Base-by-base conservation (phyloP, 1,140 invertebrate species). In the Trichomalopsis sarcophagae region DNA sequence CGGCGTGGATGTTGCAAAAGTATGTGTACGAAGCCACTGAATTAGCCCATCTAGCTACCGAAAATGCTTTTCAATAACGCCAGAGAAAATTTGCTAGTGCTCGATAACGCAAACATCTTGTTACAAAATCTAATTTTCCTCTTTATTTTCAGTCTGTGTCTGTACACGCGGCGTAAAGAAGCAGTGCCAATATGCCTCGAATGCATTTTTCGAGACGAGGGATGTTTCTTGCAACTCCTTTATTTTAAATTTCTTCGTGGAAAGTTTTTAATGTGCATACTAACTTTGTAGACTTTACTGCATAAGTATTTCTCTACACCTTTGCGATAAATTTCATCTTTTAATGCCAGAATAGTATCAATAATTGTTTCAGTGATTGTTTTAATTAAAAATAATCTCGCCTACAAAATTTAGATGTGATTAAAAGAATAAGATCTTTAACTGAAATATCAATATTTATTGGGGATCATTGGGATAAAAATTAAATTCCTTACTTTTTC, bases 1-100 rank as follows among this genome's bases (percentile, higher is more conserved):
- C 85, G 98, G 98, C 33, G 97, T 99, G 36, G 97, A 99, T 90
- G 97, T 99, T 91, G 94, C 96, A 86, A 97, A 97, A 95, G 96
- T 96, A 91, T 86, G 84, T 87, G 77, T 84, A 68, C 73, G 69
- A 81, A 86, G 68, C 14, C 82, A 84, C 23, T 86, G 66, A 84
- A 17, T 83, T 73, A 69, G 62, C 77, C 9, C 55, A 23, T 44
- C 27, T 73, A 81, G 23, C 47, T 40, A 5, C 69, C 68, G 21
- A 83, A 71, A 30, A 74, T 27, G 44, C 74, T 75, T 80, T 74
- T 55, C 23, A 75, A 79, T 79, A 40, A 33, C 50, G 30, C 27
- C 27, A 44, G 47, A 55, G 36, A 79, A 30, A 13, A 84, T 84
- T 84, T 44, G 44, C 66, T 82, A 85, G 73, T 50, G 30, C 44